These are phyloP conservation scores for Agrochola circellaris DNA, from an alignment of 2,888 invertebrate genomes.

Conservation along the genomic window DNA sequence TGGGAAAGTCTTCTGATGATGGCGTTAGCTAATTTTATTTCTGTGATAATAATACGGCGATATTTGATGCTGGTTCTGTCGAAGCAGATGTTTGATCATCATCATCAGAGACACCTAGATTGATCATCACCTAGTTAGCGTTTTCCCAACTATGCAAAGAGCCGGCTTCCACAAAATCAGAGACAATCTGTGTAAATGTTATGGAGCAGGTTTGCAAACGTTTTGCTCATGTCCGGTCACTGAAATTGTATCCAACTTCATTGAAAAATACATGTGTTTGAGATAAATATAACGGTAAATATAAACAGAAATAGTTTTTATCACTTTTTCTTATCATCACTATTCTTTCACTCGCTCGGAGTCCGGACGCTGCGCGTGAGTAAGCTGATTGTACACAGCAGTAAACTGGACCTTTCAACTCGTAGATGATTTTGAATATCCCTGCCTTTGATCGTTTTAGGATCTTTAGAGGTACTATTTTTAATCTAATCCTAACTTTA, in stretches of 20 bases:
- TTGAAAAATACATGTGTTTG: conserved; percentile 31
- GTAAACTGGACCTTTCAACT: conserved; percentile 48
- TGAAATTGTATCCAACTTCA: conserved; percentile 4
- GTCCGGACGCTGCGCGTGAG: conserved; percentile 43
- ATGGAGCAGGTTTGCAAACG: background rate
- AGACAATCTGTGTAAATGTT: background rate
- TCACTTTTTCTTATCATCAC: conserved; percentile 54
- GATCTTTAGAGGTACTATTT: background rate
- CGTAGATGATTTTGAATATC: background rate
- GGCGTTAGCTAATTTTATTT: too few species aligned
- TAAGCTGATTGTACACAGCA: conserved; percentile 45
- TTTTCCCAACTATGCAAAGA: too few species aligned
- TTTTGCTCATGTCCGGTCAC: background rate
- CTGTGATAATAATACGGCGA: too few species aligned
- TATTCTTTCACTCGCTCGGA: conserved; percentile 58
- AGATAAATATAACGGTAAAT: conserved; percentile 30
- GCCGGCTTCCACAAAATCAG: too few species aligned
- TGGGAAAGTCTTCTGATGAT: background rate
- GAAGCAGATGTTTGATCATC: too few species aligned
- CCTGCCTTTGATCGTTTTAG: background rate
- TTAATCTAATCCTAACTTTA: too few species aligned
- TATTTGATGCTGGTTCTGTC: too few species aligned
- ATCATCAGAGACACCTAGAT: too few species aligned
- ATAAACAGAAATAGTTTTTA: conserved; percentile 65
- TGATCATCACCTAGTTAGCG: too few species aligned